Conservation (phyloP, 2,113 vertebrate species). For the Gopherus flavomarginatus region DNA sequence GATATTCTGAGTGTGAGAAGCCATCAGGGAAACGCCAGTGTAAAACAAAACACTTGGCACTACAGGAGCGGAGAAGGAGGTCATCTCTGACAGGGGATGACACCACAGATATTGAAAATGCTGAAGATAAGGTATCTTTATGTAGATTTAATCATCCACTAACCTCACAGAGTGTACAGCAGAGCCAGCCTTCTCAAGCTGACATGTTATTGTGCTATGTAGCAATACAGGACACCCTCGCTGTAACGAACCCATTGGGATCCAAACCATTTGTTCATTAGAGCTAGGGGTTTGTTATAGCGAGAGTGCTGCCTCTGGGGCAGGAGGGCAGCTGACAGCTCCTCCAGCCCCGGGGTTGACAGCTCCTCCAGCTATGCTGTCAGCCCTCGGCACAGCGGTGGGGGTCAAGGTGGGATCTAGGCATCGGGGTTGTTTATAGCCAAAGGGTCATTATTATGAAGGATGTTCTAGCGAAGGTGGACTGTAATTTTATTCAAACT, state of each 20-base stretch:
- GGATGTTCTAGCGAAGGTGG: too few relatives aligned
- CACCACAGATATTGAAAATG: slow-evolving; percentile 81
- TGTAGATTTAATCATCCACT: slow-evolving; percentile 61
- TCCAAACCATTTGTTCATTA: too few relatives aligned
- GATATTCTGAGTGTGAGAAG: slow-evolving; percentile 93
- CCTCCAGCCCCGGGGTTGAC: too few relatives aligned
- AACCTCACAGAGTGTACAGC: slow-evolving; percentile 1
- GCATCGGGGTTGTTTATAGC: too few relatives aligned
- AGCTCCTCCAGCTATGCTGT: too few relatives aligned
- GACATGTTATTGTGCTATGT: not conserved
- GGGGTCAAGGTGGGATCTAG: too few relatives aligned
- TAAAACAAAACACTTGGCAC: slow-evolving; percentile 97
- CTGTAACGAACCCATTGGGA: too few relatives aligned
- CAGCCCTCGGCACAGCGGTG: too few relatives aligned
- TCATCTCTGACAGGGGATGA: slow-evolving; percentile 78
- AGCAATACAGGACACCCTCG: not conserved
- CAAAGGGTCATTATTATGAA: too few relatives aligned
- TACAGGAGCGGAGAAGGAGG: slow-evolving; percentile 86
- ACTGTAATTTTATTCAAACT: not conserved
- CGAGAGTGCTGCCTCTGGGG: too few relatives aligned
- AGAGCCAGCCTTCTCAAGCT: slow-evolving; percentile 46
- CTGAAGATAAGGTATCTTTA: slow-evolving; percentile 86
- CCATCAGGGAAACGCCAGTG: slow-evolving; percentile 98
- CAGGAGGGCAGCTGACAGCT: too few relatives aligned
- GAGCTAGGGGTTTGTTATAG: too few relatives aligned